Conservation (phyloP, 2,113 vertebrate genomes). For the Barbus barbus region DNA sequence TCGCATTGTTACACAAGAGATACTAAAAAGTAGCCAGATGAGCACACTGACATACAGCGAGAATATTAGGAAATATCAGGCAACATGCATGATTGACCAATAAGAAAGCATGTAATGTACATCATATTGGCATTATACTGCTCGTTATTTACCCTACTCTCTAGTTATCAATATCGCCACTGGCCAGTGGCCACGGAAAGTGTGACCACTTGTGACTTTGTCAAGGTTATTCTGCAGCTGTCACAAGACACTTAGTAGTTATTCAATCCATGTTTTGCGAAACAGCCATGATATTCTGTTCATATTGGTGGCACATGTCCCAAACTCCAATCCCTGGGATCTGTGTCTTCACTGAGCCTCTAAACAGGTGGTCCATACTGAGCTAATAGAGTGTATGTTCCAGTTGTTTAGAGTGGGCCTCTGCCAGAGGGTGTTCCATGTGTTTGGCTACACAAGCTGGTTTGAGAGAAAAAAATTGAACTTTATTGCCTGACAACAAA, state of each 20-base stretch:
- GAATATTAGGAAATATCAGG: not conserved
- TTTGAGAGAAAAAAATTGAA: not conserved
- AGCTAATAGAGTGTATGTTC: slow-evolving; percentile 44
- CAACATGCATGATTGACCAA: not conserved
- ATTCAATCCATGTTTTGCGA: slow-evolving; percentile 14
- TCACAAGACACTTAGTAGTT: not conserved
- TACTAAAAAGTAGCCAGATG: no score
- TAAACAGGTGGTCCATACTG: slow-evolving; percentile 51
- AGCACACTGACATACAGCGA: not conserved
- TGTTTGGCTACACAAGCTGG: slow-evolving; percentile 34
- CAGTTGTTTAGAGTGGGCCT: slow-evolving; percentile 55
- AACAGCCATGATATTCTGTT: slow-evolving; percentile 20
- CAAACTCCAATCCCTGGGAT: slow-evolving; percentile 20
- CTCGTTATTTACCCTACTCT: not conserved
- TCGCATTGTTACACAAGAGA: not conserved
- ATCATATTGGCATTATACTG: not conserved
- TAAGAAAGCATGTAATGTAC: not conserved
- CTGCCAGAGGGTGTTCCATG: slow-evolving; percentile 47
- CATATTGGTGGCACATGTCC: not conserved
- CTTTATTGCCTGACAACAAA: not conserved
- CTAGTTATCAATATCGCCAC: not conserved
- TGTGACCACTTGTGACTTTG: not conserved
- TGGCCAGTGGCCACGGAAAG: not conserved
- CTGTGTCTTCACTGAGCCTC: slow-evolving; percentile 32
- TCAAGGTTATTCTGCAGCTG: slow-evolving; percentile 23